Evolutionary conservation across 2,888 invertebrate species (phyloP).

Genomic region (Eugnorisma glareosa): DNA sequence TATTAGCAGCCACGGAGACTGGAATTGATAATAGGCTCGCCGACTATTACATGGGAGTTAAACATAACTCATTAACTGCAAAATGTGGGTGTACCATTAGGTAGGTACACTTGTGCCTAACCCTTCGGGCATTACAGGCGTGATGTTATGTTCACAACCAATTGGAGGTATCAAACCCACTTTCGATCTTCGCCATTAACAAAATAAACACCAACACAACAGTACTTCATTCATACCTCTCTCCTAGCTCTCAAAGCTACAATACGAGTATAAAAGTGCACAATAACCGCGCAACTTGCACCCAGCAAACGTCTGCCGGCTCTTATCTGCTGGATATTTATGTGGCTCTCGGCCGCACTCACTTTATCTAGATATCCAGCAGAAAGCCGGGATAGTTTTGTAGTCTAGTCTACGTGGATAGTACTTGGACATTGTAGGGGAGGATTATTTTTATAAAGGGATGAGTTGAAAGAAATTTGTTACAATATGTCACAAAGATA

Average conservation of each 20-base stretch:
- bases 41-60: no score
- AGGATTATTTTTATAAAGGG: neutral
- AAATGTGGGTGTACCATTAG: no score
- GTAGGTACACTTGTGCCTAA: no score
- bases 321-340: constrained; percentile 63
- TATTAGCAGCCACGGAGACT: no score
- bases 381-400: constrained; percentile 45
- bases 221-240: neutral
- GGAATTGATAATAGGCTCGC: no score
- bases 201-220: constrained; percentile 6
- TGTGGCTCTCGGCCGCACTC: constrained; percentile 41
- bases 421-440: neutral
- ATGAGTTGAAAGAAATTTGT: no score
- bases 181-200: neutral
- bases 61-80: no score
- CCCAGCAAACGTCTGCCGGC: constrained; percentile 29
- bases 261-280: constrained; percentile 37
- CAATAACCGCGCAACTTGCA: constrained; percentile 36
- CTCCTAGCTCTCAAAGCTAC: neutral
- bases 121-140: no score
- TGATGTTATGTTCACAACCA: neutral
- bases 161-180: neutral
- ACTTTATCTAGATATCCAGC: constrained; percentile 47
- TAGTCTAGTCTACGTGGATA: neutral
- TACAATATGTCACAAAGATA: no score